Conservation (phyloP, 1,140 invertebrate species). For the Microplitis demolitor region DNA sequence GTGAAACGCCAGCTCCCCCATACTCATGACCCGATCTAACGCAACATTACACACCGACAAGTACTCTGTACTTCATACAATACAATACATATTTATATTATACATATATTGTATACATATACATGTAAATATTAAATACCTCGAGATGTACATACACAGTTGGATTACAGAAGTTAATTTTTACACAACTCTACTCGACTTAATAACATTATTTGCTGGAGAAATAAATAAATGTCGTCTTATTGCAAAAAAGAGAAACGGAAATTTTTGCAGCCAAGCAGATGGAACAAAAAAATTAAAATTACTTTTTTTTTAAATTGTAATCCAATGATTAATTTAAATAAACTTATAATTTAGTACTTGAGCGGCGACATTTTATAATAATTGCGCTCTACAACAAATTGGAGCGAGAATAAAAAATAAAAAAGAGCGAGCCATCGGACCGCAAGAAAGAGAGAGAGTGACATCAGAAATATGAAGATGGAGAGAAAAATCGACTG, state of each 20-base stretch:
- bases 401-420: not conserved
- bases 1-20: slow-evolving; percentile 4
- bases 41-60: slow-evolving; percentile 1
- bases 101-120: not conserved
- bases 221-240: too few relatives aligned
- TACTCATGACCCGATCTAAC: slow-evolving; percentile 5
- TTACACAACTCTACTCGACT: too few relatives aligned
- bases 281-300: not conserved
- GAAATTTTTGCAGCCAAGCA: not conserved
- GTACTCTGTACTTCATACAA: not conserved
- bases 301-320: not conserved
- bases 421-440: not conserved
- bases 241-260: too few relatives aligned
- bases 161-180: too few relatives aligned
- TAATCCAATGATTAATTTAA: too few relatives aligned
- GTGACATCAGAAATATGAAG: not conserved
- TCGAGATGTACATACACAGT: too few relatives aligned
- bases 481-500: not conserved
- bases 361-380: too few relatives aligned
- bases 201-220: too few relatives aligned
- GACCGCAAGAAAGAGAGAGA: not conserved
- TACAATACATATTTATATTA: not conserved
- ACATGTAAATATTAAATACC: not conserved
- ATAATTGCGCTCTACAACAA: not conserved
- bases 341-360: too few relatives aligned